Evolutionary conservation across 2,797 vertebrate species (phyloP).

Genomic region (Setipinna tenuifilis): DNA sequence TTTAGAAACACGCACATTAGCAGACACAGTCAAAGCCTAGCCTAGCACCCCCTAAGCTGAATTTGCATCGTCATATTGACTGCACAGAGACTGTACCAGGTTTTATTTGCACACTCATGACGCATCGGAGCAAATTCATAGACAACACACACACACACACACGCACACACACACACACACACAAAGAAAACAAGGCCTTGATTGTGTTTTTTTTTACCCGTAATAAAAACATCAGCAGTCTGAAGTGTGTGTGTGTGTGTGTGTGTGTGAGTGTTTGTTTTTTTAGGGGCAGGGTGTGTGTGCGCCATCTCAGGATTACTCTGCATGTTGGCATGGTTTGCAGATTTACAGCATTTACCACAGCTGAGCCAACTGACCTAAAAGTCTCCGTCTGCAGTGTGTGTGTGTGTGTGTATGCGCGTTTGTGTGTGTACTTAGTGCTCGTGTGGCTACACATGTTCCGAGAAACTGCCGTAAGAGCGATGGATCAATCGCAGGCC

Average conservation of each 20-base stretch:
- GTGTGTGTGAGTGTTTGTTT: too few species aligned
- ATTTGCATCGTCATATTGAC: too few species aligned
- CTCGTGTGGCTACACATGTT: background rate
- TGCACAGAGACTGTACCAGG: too few species aligned
- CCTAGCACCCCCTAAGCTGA: too few species aligned
- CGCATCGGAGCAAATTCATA: too few species aligned
- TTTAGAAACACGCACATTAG: background rate
- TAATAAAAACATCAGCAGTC: too few species aligned
- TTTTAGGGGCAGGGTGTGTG: background rate
- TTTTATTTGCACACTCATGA: too few species aligned
- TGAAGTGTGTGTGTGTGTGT: too few species aligned
- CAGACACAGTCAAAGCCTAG: background rate
- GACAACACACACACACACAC: too few species aligned
- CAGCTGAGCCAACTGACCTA: background rate
- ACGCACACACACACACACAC: too few species aligned
- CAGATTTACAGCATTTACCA: background rate
- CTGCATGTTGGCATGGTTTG: background rate
- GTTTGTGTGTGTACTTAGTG: background rate
- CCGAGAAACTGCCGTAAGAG: background rate
- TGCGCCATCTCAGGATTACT: slow-evolving; percentile 10
- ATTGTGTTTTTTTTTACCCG: too few species aligned
- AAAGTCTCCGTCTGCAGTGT: background rate
- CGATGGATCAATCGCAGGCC: background rate
- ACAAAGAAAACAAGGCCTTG: too few species aligned
- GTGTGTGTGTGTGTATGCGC: background rate